Percentiles rank a stretch among this genome's conserved stretches.
phyloP scores from a whole-genome alignment of 2,113 vertebrate genomes.

The Trochalopteron elliotii region DNA sequence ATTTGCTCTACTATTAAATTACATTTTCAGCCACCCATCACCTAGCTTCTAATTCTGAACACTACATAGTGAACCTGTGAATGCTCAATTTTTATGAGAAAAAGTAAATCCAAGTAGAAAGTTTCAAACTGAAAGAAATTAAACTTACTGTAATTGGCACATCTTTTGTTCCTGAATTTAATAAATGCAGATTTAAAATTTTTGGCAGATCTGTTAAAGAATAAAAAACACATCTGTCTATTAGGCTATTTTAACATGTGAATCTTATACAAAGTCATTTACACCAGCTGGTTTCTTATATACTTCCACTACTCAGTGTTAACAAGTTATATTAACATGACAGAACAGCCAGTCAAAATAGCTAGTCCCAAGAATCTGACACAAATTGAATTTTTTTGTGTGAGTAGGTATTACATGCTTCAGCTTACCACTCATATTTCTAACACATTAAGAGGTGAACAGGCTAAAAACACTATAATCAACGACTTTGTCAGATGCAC shows the following conservation, averaged over 20 bases:
- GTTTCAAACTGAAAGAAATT: slow-evolving; percentile 43
- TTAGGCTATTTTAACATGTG: background rate
- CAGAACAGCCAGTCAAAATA: background rate
- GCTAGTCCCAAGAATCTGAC: background rate
- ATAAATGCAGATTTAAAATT: slow-evolving; percentile 95
- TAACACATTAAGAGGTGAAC: background rate
- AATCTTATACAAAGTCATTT: background rate
- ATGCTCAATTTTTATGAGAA: background rate
- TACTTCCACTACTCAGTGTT: background rate
- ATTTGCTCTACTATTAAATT: background rate
- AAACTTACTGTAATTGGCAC: slow-evolving; percentile 95
- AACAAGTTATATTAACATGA: background rate
- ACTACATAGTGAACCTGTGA: background rate
- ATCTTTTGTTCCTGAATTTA: slow-evolving; percentile 99
- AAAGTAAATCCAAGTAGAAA: background rate
- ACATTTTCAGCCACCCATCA: background rate
- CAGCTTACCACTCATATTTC: background rate
- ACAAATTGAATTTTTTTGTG: background rate
- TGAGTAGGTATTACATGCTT: background rate
- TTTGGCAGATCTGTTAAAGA: slow-evolving; percentile 91
- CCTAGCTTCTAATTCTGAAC: background rate
- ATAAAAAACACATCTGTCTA: slow-evolving; percentile 31
- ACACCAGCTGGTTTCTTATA: background rate
- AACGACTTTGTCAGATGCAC: background rate
- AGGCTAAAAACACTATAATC: background rate